These are phyloP conservation scores for Andrena hattorfiana DNA, from an alignment of 2,888 invertebrate species.

Conservation along the genomic window DNA sequence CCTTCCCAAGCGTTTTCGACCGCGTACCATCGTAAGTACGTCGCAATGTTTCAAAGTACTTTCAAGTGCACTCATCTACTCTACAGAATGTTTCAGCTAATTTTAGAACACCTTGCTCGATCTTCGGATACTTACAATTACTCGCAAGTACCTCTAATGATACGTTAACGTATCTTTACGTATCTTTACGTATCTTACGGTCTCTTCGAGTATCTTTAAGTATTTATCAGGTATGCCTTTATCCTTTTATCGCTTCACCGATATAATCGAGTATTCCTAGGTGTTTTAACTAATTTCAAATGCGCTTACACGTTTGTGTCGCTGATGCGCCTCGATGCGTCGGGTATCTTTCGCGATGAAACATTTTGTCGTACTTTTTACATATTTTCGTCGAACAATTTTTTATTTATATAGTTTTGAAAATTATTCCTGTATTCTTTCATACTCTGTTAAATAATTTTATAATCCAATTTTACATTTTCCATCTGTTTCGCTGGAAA, in stretches of 20 bases:
- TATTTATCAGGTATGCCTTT: constrained; percentile 11
- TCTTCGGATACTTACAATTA: not conserved
- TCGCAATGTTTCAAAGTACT: constrained; percentile 7
- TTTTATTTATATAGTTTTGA: not conserved
- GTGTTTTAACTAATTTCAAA: not conserved
- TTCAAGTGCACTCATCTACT: not conserved
- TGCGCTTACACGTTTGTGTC: not conserved
- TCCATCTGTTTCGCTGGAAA: not conserved
- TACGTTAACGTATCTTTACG: constrained; percentile 10
- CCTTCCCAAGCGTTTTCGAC: constrained; percentile 1
- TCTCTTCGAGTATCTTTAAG: constrained; percentile 25
- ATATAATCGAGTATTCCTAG: constrained; percentile 8
- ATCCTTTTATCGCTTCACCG: not conserved
- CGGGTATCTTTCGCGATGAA: not conserved
- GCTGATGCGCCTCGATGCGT: not conserved
- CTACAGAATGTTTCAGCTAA: constrained; percentile 4
- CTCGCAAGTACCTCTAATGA: not conserved
- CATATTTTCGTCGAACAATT: not conserved
- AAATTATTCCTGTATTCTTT: not conserved
- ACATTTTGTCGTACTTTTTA: not conserved
- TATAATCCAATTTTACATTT: not conserved
- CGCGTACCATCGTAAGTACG: not conserved
- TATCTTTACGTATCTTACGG: constrained; percentile 10
- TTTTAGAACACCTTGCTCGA: not conserved
- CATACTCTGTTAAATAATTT: not conserved